phyloP scores from a whole-genome alignment of 2,888 invertebrate genomes.

The Caenorhabditis japonica region DNA sequence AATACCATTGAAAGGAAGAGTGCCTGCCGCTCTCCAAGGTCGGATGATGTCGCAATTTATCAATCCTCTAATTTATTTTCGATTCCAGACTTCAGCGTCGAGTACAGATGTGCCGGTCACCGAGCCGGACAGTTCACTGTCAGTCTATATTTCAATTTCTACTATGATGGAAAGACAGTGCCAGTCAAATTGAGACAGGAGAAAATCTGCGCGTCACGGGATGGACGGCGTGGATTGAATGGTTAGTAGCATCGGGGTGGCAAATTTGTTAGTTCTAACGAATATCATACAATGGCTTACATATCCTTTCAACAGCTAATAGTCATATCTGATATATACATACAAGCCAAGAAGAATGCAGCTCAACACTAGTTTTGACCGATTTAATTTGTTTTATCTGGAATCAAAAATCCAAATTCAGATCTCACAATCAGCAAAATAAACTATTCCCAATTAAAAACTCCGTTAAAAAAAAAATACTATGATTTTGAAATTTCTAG shows the following conservation, averaged over 20 bases:
- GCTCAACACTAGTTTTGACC: no score
- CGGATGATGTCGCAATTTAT: background rate
- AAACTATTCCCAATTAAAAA: no score
- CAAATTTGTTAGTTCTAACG: background rate
- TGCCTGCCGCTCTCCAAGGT: constrained; percentile 71
- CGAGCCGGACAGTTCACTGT: constrained; percentile 74
- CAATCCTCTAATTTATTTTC: constrained; percentile 14
- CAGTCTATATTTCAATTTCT: constrained; percentile 63
- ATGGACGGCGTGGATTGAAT: constrained; percentile 58
- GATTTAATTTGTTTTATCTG: no score
- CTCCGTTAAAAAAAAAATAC: no score
- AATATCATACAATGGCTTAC: background rate
- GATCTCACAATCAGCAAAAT: no score
- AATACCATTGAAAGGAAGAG: constrained; percentile 65
- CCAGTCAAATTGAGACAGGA: constrained; percentile 62
- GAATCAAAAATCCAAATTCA: no score
- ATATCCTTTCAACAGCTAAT: no score
- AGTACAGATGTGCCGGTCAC: constrained; percentile 74
- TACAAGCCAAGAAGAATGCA: no score
- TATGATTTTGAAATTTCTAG: no score
- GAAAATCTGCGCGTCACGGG: constrained; percentile 61
- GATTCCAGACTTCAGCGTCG: constrained; percentile 70
- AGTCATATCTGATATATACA: no score
- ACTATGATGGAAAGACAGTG: constrained; percentile 44
- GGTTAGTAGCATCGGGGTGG: constrained; percentile 19